Conservation (phyloP, 2,797 vertebrate species). For the Lycodopsis pacificus region DNA sequence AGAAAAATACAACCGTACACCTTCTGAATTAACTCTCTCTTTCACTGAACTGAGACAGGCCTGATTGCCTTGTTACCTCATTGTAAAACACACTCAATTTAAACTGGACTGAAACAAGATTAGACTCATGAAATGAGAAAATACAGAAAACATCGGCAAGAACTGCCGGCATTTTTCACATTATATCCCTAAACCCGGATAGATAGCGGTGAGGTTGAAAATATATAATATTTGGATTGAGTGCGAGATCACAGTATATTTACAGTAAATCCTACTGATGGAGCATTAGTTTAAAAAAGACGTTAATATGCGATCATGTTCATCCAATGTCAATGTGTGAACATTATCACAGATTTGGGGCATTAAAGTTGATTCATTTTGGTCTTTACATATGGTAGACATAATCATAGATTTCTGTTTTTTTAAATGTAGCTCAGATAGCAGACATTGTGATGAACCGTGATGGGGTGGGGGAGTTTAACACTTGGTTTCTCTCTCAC, state of each 20-base stretch:
- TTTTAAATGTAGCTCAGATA: slow-evolving; percentile 22
- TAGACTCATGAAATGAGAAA: neutral
- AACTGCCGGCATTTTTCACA: neutral
- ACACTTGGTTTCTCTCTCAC: slow-evolving; percentile 53
- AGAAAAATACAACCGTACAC: neutral
- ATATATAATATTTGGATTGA: slow-evolving; percentile 48
- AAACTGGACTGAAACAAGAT: no score
- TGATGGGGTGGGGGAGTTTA: slow-evolving; percentile 55
- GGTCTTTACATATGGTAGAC: slow-evolving; percentile 46
- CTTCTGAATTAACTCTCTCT: neutral
- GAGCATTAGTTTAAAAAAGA: slow-evolving; percentile 43
- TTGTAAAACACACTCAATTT: no score
- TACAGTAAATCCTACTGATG: slow-evolving; percentile 52
- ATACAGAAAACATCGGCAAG: neutral
- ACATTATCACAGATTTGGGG: slow-evolving; percentile 62
- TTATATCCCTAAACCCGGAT: no score
- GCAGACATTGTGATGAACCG: slow-evolving; percentile 58
- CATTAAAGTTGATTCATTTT: slow-evolving; percentile 61
- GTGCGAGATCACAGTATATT: slow-evolving; percentile 44
- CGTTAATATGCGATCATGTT: slow-evolving; percentile 46
- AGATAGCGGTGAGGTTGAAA: neutral
- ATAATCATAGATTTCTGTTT: slow-evolving; percentile 55
- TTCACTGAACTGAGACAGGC: neutral
- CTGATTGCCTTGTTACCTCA: neutral
- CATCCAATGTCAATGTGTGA: slow-evolving; percentile 32